phyloP scores from a whole-genome alignment of 1,140 invertebrate species.

The Hylaeus volcanicus region DNA sequence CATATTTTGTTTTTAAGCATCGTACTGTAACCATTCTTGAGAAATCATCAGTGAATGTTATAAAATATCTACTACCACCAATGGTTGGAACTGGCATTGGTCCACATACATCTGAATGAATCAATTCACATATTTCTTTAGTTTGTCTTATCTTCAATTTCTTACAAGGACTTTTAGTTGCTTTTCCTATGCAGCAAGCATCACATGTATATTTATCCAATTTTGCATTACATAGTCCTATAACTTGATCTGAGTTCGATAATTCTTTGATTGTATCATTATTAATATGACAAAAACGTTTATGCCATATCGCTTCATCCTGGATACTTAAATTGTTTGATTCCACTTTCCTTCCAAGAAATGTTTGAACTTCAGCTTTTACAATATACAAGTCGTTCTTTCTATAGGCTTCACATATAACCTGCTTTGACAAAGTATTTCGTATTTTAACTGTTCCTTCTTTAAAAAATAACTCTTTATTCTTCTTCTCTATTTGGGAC shows the following conservation, averaged over 20 bases:
- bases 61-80: constrained; percentile 22
- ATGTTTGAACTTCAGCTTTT: background rate
- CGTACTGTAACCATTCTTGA: constrained; percentile 4
- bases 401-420: background rate
- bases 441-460: background rate
- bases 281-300: constrained; percentile 18
- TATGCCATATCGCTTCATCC: background rate
- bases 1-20: constrained; percentile 17
- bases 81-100: constrained; percentile 12
- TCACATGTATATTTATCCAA: background rate
- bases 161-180: background rate
- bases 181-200: constrained; percentile 7
- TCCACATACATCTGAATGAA: constrained; percentile 41
- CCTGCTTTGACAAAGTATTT: background rate
- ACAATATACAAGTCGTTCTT: background rate
- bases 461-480: background rate
- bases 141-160: constrained; percentile 3
- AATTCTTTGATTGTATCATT: background rate
- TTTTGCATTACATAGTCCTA: background rate
- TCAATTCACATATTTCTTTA: constrained; percentile 8
- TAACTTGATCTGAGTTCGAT: background rate
- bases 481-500: background rate
- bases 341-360: background rate
- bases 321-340: background rate
- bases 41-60: constrained; percentile 30